These are phyloP conservation scores for Gallinago paraguaiae DNA, from an alignment of 2,113 vertebrate genomes.

Conservation along the genomic window DNA sequence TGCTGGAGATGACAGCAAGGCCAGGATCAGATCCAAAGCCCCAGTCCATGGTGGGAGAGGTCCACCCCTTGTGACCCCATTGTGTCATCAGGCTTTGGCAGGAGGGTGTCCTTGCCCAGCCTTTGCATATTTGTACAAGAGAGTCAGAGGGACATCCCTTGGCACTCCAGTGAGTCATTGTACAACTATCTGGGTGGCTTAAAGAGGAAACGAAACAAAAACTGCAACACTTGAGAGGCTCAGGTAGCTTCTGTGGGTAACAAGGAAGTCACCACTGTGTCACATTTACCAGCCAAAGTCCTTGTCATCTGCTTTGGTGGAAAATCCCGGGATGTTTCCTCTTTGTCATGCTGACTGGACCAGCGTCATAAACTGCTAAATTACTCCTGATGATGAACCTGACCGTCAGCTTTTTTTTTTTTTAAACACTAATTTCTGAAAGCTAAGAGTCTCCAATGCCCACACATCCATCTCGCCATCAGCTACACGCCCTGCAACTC, in stretches of 20 bases:
- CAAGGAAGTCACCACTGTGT: not conserved
- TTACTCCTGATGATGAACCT: not conserved
- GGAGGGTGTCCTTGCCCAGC: not conserved
- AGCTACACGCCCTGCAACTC: not conserved
- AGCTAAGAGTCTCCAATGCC: not conserved
- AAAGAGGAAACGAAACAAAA: not conserved
- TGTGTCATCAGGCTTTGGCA: not conserved
- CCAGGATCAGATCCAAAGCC: not conserved
- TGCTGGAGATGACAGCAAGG: not conserved
- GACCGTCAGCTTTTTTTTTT: not conserved
- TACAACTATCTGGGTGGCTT: not conserved
- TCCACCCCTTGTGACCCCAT: fast-evolving
- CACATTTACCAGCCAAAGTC: not conserved
- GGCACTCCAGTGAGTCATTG: not conserved
- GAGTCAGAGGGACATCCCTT: not conserved
- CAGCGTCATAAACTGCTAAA: not conserved
- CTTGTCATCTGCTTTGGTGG: not conserved
- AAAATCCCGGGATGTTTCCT: not conserved
- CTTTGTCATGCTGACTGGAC: not conserved
- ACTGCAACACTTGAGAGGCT: not conserved
- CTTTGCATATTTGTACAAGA: too few species aligned
- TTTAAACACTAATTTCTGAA: not conserved
- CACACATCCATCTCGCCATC: fast-evolving
- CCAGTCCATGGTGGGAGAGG: not conserved
- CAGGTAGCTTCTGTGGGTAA: not conserved